Evolutionary conservation across 30 jellyfish, hydroid and myxozoan genomes (phyloP).

Genomic region (Hydractinia echinata): DNA sequence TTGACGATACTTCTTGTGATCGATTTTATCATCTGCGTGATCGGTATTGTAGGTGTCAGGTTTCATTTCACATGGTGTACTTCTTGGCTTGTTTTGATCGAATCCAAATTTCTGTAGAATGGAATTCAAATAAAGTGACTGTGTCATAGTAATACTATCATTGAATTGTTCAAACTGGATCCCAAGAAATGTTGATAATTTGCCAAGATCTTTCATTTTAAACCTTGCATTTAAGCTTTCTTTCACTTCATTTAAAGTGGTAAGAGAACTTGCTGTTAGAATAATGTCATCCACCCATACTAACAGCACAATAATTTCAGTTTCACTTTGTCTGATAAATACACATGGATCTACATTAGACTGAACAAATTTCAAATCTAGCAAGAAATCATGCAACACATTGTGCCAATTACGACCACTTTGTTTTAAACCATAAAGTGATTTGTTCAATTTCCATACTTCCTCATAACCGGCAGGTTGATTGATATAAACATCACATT

Average conservation of each 20-base stretch:
- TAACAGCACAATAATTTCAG: not conserved
- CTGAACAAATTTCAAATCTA: not conserved
- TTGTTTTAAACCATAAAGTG: constrained; percentile 64
- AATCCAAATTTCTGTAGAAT: constrained; percentile 33
- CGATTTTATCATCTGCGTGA: not conserved
- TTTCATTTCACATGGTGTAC: constrained; percentile 51
- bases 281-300: constrained; percentile 43
- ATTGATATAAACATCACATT: constrained; percentile 7
- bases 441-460: constrained; percentile 58
- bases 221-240: constrained; percentile 1
- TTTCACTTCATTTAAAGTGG: constrained; percentile 13
- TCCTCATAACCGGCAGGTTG: constrained; percentile 32
- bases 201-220: constrained; percentile 42
- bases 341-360: no score
- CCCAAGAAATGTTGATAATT: not conserved
- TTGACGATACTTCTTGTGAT: constrained; percentile 22
- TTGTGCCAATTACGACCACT: constrained; percentile 67
- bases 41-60: not conserved
- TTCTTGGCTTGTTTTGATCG: constrained; percentile 52
- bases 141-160: not conserved
- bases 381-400: constrained; percentile 14
- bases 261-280: constrained; percentile 22
- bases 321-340: no score
- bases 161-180: not conserved
- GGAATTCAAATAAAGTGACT: not conserved